These are phyloP conservation scores for Sympetrum striolatum DNA, from an alignment of 2,888 invertebrate species.

Conservation along the genomic window DNA sequence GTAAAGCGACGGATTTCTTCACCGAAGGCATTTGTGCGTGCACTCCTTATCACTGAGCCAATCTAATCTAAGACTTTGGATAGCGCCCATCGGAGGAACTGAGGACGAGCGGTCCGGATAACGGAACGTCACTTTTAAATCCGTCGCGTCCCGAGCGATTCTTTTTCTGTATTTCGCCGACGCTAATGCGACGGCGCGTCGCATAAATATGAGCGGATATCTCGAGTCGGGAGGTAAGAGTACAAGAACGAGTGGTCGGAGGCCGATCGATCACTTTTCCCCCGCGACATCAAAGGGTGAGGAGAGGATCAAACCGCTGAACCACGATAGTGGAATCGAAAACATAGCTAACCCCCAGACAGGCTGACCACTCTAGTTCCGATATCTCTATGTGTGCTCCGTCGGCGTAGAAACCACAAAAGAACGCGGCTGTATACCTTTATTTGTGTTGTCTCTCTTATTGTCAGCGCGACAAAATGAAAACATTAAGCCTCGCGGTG, in stretches of 20 bases:
- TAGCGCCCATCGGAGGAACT: background rate
- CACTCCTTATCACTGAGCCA: background rate
- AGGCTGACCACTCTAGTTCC: too few species aligned
- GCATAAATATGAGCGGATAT: background rate
- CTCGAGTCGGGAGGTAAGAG: background rate
- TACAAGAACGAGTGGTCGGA: background rate
- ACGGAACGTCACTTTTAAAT: background rate
- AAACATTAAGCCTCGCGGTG: too few species aligned
- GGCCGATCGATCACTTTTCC: background rate
- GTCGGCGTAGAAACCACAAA: too few species aligned
- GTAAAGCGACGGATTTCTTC: background rate
- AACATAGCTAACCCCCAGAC: background rate
- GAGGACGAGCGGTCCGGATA: background rate
- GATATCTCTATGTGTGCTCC: too few species aligned
- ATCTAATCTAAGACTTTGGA: background rate
- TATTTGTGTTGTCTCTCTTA: too few species aligned
- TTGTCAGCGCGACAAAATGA: too few species aligned
- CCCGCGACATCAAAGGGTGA: background rate
- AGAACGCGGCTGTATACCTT: too few species aligned
- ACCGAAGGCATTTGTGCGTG: background rate
- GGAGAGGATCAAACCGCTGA: background rate
- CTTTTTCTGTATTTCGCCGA: background rate
- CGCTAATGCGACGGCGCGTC: background rate
- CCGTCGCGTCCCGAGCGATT: background rate
- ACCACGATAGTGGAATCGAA: background rate